Conservation (phyloP, 1,140 invertebrate genomes). For the Chelonus insularis region DNA sequence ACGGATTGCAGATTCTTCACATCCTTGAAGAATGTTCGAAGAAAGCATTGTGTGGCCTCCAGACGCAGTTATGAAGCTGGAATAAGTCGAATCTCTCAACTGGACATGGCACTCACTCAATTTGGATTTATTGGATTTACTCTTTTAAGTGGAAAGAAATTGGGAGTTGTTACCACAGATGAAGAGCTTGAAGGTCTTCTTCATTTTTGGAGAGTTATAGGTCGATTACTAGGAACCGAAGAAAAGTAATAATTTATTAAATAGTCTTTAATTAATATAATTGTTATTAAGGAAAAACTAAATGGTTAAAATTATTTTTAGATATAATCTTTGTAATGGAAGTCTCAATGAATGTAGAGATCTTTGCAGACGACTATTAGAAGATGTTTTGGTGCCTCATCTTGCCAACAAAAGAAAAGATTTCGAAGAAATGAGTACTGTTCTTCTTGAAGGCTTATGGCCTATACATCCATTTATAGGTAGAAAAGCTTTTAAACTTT, state of each 20-base stretch:
- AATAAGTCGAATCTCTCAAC: constrained; percentile 63
- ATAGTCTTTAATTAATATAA: background rate
- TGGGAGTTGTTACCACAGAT: constrained; percentile 65
- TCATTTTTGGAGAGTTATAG: constrained; percentile 84
- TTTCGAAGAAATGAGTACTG: constrained; percentile 47
- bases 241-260: constrained; percentile 65
- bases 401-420: constrained; percentile 37
- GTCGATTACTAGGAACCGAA: constrained; percentile 78
- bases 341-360: constrained; percentile 47
- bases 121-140: constrained; percentile 85
- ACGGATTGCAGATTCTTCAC: constrained; percentile 52
- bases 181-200: constrained; percentile 75
- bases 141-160: constrained; percentile 65
- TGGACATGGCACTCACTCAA: constrained; percentile 82
- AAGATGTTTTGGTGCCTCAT: constrained; percentile 49
- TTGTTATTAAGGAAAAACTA: background rate
- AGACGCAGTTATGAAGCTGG: constrained; percentile 56
- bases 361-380: constrained; percentile 50
- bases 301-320: constrained; percentile 26
- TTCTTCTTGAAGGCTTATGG: constrained; percentile 53
- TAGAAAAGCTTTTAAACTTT: constrained; percentile 49
- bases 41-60: constrained; percentile 67
- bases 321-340: constrained; percentile 61
- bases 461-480: constrained; percentile 54
- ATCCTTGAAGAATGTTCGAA: constrained; percentile 69